phyloP scores from a whole-genome alignment of 2,888 invertebrate species.

The Polylopha cassiicola region DNA sequence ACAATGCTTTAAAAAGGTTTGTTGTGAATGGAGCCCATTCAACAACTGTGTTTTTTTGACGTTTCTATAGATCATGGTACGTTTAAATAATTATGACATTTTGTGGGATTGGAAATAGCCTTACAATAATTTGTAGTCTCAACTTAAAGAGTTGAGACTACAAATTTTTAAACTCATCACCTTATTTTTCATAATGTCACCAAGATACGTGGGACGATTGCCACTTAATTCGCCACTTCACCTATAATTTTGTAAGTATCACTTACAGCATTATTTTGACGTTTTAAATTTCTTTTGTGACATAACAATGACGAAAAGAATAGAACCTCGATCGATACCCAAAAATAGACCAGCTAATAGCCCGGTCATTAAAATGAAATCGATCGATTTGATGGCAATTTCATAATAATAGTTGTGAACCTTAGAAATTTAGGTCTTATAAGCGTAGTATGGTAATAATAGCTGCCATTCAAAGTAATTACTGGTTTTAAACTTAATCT shows the following conservation, averaged over 20 bases:
- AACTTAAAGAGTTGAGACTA: no score
- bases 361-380: conserved; percentile 30
- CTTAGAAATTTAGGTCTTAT: conserved; percentile 26
- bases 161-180: no score
- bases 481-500: conserved; percentile 4
- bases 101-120: no score
- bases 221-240: conserved; percentile 14
- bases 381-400: conserved; percentile 31
- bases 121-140: no score
- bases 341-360: conserved; percentile 23
- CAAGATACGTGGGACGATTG: conserved; percentile 5
- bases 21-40: no score
- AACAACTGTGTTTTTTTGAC: no score
- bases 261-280: conserved; percentile 6
- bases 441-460: conserved; percentile 25
- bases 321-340: conserved; percentile 11
- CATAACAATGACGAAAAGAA: conserved; percentile 17
- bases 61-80: no score
- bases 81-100: no score
- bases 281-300: conserved; percentile 18
- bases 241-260: conserved; percentile 12
- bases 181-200: neutral
- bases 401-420: conserved; percentile 31
- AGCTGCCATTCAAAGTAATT: conserved; percentile 23
- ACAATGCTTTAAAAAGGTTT: no score